Base-by-base conservation (phyloP, 2,113 vertebrate genomes). In the Mormyrus iriodes region DNA sequence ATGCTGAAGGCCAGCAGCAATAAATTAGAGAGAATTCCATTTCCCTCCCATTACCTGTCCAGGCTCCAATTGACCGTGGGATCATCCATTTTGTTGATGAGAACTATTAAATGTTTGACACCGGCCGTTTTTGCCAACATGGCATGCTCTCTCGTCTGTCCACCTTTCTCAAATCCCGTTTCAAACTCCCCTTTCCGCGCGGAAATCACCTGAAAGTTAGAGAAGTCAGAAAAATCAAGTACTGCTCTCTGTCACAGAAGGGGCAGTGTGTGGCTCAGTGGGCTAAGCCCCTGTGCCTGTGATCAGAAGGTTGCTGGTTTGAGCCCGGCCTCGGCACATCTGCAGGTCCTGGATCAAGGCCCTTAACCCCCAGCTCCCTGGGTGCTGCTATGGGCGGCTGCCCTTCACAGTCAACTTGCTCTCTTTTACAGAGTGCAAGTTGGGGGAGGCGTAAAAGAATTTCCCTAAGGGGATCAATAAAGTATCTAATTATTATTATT, bases 1-100 rank as follows among this genome's bases (percentile, higher is more conserved):
- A 27, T 12, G 31, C 4, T 51, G 48, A 51, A n/a, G 21, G 44
- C 8, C 44, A 51, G 12, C 1, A 85, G 21, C 24, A 49, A 13
- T 31, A 12, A 10, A 31, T 15, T 10, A 79, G 35, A 79, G 15
- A n/a, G 8, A 53, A 31, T 6, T 4, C 10, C 85, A 86, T 17
- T 53, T 86, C 4, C 7, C 2, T 79, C 31, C 31, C 76, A 73
- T 93, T 82, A 99, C 98, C 98, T 97, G 89, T 99, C 98, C 21
- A 97, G 97, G 95, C 98, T 99, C 98, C 98, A 99, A 95, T 98
- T 97, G 88, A 99, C 98, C 65, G 98, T 99, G 88, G 98, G 98
- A 91, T 99, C 98, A 53, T 99, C 98, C 98, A 99, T 99, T 95
- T 99, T 99, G 95, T 99, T 99, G 94, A 99, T 94, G 90, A 99